Base-by-base conservation (phyloP, 2,797 vertebrate genomes). In the Anguilla pacifica region DNA sequence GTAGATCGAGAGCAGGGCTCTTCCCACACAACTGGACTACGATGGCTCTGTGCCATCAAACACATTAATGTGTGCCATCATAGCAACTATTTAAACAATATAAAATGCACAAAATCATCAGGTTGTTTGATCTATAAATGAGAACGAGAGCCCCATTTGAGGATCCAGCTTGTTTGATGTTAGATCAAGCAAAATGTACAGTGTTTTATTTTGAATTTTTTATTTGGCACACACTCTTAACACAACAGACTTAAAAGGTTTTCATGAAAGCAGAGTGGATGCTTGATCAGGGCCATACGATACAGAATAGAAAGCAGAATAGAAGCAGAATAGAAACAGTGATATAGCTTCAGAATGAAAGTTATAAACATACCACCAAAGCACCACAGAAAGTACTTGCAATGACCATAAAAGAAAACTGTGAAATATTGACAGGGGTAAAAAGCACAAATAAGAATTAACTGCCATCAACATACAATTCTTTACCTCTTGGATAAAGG, bases 401-500 rank as follows among this genome's bases (percentile, higher is more conserved):
- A 84, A 95, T 91, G 87, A 89, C 95, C 35, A 6, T 2, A 90
- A 2, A n/a, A 1, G 31, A 84, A 74, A 19, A 6, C 25, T 31
- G 72, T 2, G 35, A 61, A 70, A n/a, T 64, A 35, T 87, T 55
- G 9, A 51, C 11, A 57, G n/a, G 46, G n/a, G 28, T 53, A 43
- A 72, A 22, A 25, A 53, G 22, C 39, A 81, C 25, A 81, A 87
- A 53, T 19, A 74, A 28, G 5, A n/a, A 39, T 13, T 4, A 84
- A 67, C 15, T 46, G 61, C 3, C 43, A 51, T 67, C 15, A 85
- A 46, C 57, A 35, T 35, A 19, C 79, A 25, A 74, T 17, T 0
- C 0, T 2, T 93, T 88, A 95, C 95, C 86, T 94, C 93, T 86
- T 93, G 88, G 57, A 95, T 91, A 0, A 94, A 88, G 51, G 93